Evolutionary conservation across 1,140 invertebrate genomes (phyloP).

Genomic region (Ceratina japonica): DNA sequence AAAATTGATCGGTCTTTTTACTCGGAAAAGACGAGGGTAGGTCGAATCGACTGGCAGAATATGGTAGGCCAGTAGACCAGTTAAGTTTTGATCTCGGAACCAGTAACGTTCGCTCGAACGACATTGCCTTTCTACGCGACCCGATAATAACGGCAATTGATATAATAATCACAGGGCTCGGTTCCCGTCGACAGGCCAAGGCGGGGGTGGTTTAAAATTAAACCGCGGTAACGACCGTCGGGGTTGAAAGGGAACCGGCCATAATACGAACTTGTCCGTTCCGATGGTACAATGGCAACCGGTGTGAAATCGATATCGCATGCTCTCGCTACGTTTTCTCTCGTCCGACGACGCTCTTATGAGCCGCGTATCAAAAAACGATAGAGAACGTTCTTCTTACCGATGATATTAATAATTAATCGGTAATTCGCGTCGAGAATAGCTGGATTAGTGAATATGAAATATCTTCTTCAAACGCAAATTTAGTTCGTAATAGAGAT

Average conservation of each 20-base stretch:
- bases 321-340: conserved; percentile 5
- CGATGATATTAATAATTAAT: no score
- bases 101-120: not conserved
- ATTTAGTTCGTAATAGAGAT: no score
- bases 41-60: not conserved
- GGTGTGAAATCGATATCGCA: conserved; percentile 18
- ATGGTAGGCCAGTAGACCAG: not conserved
- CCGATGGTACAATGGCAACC: conserved; percentile 16
- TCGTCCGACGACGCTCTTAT: not conserved
- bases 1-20: no score
- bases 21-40: no score
- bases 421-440: no score
- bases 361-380: not conserved
- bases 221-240: conserved; percentile 4
- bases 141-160: conserved; percentile 34
- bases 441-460: no score
- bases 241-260: conserved; percentile 9
- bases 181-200: conserved; percentile 6
- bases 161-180: conserved; percentile 25
- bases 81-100: not conserved
- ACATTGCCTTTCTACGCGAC: conserved; percentile 1
- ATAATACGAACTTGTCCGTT: not conserved
- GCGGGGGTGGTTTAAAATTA: conserved; percentile 30
- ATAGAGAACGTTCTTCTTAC: not conserved
- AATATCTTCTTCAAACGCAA: no score